Evolutionary conservation across 2,797 vertebrate species (phyloP).

Genomic region (Acanthornis magna): DNA sequence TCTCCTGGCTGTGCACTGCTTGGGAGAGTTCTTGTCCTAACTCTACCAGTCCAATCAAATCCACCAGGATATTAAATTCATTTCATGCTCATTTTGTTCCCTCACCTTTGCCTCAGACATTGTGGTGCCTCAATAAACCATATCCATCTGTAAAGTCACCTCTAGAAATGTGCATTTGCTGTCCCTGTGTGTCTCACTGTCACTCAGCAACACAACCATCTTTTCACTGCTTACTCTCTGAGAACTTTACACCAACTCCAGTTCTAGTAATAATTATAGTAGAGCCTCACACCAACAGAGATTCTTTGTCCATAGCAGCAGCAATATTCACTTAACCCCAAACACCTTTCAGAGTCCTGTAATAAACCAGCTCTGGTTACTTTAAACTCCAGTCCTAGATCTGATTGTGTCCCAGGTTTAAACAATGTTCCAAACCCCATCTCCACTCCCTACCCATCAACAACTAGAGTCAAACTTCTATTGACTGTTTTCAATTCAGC

Average conservation of each 20-base stretch:
- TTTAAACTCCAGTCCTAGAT: background rate
- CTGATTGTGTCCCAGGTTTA: background rate
- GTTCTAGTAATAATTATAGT: background rate
- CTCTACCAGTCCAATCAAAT: background rate
- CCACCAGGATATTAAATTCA: background rate
- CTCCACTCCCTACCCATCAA: background rate
- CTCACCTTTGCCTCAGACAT: background rate
- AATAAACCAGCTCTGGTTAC: background rate
- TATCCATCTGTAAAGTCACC: background rate
- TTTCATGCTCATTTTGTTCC: background rate
- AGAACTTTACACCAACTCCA: background rate
- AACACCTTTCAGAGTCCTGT: background rate
- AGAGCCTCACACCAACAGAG: background rate
- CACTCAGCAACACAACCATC: background rate
- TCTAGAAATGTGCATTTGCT: background rate
- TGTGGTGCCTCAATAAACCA: background rate
- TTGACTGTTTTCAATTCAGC: background rate
- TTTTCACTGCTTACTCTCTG: background rate
- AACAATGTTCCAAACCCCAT: background rate
- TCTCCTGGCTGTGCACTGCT: background rate
- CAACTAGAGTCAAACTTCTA: background rate
- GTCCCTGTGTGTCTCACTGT: background rate
- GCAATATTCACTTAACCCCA: background rate
- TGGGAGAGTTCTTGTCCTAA: background rate
- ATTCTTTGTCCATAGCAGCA: background rate